Evolutionary conservation across 2,797 vertebrate genomes (phyloP).

Genomic region (Neosilurus hyrtlii): DNA sequence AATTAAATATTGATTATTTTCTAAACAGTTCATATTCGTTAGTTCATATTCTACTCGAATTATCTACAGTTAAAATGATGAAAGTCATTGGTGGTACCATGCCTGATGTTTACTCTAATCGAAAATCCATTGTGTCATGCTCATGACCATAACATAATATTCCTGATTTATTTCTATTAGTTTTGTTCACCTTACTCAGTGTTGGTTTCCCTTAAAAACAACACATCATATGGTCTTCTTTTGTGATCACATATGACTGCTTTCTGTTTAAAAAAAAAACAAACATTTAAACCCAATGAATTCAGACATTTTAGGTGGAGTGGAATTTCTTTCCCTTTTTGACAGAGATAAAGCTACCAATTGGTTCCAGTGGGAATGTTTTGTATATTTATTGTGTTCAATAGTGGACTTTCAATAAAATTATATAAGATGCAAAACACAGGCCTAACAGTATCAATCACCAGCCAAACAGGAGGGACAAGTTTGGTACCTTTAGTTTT

Average conservation of each 20-base stretch:
- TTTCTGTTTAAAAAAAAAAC: background rate
- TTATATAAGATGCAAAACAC: background rate
- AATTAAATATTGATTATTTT: conserved; percentile 22
- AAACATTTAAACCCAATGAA: background rate
- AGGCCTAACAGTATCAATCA: background rate
- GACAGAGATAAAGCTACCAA: background rate
- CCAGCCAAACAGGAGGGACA: background rate
- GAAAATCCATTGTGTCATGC: conserved; percentile 13
- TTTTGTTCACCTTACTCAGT: background rate
- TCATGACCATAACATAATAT: background rate
- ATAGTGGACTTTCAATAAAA: background rate
- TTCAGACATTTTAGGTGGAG: background rate
- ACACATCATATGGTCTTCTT: background rate
- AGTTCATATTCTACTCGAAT: background rate
- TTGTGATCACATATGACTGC: background rate
- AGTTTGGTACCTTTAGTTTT: background rate
- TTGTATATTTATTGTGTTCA: background rate
- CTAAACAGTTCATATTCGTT: too few relatives aligned
- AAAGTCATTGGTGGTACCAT: background rate
- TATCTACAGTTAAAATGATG: background rate
- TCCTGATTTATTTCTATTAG: background rate
- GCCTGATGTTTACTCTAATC: background rate
- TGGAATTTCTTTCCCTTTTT: background rate
- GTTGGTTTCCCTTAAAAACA: background rate
- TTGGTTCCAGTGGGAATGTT: background rate